Conservation (phyloP, 2,888 invertebrate species). For the Unio delphinus region DNA sequence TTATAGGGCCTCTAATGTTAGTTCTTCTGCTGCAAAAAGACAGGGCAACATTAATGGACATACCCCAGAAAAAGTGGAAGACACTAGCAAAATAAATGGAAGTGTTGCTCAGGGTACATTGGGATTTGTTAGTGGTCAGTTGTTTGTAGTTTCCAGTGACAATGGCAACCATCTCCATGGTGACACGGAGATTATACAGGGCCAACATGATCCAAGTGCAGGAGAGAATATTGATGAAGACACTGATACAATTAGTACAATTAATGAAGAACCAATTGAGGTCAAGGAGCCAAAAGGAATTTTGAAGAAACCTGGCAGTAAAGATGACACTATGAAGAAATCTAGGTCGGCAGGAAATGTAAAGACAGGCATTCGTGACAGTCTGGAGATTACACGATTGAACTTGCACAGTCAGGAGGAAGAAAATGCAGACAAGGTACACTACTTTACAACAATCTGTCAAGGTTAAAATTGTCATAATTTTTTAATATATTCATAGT, state of each 20-base stretch:
- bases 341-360: conserved; percentile 41
- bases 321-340: conserved; percentile 36
- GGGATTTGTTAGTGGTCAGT: conserved; percentile 20
- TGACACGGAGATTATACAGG: not conserved
- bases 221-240: conserved; percentile 19
- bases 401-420: conserved; percentile 38
- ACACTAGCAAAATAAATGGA: conserved; percentile 10
- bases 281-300: conserved; percentile 39
- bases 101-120: conserved; percentile 15
- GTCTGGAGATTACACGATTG: conserved; percentile 51
- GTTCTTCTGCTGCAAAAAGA: too few relatives aligned
- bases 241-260: conserved; percentile 33
- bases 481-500: too few relatives aligned
- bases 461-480: too few relatives aligned
- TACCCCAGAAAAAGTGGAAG: not conserved
- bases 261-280: conserved; percentile 23
- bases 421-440: conserved; percentile 33
- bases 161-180: conserved; percentile 1
- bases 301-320: conserved; percentile 35
- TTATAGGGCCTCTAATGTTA: too few relatives aligned
- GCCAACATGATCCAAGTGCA: not conserved
- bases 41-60: too few relatives aligned
- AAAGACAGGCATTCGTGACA: conserved; percentile 46
- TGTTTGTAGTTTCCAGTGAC: conserved; percentile 9
- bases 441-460: not conserved